Conservation (phyloP, 2,797 vertebrate species). For the Fringilla coelebs region DNA sequence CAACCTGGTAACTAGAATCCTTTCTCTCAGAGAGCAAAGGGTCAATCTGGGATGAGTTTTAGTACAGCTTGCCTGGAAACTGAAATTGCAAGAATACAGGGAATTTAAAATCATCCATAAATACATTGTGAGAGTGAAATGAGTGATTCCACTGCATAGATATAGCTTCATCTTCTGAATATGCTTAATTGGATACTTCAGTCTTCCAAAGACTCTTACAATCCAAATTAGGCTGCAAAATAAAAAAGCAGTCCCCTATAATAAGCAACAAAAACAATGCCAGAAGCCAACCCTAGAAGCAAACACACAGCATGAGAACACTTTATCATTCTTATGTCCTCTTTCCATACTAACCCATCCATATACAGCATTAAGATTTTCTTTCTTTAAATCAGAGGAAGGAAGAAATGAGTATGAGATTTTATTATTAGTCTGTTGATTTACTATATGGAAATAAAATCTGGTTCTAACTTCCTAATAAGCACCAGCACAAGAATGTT, state of each 20-base stretch:
- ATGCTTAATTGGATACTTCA: slow-evolving; percentile 51
- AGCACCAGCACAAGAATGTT: not conserved
- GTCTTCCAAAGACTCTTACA: slow-evolving; percentile 42
- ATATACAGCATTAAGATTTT: not conserved
- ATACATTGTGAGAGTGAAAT: slow-evolving; percentile 33
- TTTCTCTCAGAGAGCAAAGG: slow-evolving; percentile 14
- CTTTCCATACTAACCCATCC: not conserved
- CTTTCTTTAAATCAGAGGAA: not conserved
- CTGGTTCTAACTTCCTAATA: not conserved
- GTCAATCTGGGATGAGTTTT: slow-evolving; percentile 3
- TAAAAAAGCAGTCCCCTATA: slow-evolving; percentile 29
- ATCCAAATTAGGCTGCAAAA: slow-evolving; percentile 55
- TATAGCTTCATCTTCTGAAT: slow-evolving; percentile 45
- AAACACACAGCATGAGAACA: slow-evolving; percentile 36
- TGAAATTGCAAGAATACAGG: slow-evolving; percentile 35
- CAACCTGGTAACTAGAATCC: not conserved
- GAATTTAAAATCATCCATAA: slow-evolving; percentile 41
- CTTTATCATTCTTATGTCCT: not conserved
- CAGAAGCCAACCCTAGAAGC: not conserved
- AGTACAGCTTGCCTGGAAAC: slow-evolving; percentile 33
- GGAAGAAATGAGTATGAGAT: slow-evolving; percentile 21
- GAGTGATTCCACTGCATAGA: slow-evolving; percentile 47
- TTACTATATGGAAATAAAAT: slow-evolving; percentile 26
- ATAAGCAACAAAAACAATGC: slow-evolving; percentile 21
- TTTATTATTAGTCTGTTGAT: slow-evolving; percentile 15